These are phyloP conservation scores for Emydoidea blandingii DNA, from an alignment of 2,797 vertebrate species.

Conservation along the genomic window DNA sequence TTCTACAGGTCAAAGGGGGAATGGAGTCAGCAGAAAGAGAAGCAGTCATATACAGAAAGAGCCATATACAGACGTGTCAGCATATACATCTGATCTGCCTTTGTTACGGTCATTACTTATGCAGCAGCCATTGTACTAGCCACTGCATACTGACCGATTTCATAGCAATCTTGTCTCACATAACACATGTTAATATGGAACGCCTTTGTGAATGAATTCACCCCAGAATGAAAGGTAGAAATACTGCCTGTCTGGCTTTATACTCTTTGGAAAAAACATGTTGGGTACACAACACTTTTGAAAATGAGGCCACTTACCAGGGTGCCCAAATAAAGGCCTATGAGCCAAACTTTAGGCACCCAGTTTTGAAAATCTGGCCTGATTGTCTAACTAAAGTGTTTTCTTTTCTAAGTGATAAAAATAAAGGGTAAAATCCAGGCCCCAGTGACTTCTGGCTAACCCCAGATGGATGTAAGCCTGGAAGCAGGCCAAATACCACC, in stretches of 20 bases:
- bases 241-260: background rate
- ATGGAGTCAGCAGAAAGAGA: conserved; percentile 33
- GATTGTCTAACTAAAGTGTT: background rate
- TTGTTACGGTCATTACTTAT: conserved; percentile 16
- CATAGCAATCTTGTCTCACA: background rate
- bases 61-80: conserved; percentile 58
- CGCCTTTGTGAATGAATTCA: conserved; percentile 3
- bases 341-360: background rate
- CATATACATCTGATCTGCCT: conserved; percentile 32
- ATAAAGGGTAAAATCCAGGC: background rate
- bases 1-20: background rate
- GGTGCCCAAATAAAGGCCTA: background rate
- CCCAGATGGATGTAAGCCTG: background rate
- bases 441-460: background rate
- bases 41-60: background rate
- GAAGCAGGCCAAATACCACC: background rate
- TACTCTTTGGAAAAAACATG: conserved; percentile 2
- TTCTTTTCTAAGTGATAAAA: background rate
- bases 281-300: background rate
- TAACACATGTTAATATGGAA: background rate
- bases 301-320: background rate
- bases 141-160: background rate
- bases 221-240: conserved; percentile 17
- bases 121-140: conserved; percentile 15
- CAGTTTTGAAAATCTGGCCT: background rate